These are phyloP conservation scores for Harpagifer antarcticus DNA, from an alignment of 2,797 vertebrate species.

Conservation along the genomic window DNA sequence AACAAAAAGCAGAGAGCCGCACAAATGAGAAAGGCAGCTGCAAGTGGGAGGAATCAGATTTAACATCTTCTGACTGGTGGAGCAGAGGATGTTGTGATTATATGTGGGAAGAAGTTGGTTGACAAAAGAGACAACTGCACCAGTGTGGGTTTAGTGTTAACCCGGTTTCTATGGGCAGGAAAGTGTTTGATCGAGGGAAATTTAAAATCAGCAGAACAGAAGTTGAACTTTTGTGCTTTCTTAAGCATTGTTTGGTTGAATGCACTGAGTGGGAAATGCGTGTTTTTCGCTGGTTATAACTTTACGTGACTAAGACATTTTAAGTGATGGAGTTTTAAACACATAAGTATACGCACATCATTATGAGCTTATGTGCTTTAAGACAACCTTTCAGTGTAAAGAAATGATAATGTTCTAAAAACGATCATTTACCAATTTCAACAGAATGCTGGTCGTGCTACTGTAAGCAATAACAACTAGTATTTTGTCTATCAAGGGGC, in stretches of 20 bases:
- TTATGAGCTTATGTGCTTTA: neutral
- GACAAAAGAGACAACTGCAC: conserved; percentile 58
- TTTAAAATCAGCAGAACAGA: neutral
- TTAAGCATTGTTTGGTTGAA: neutral
- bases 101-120: conserved; percentile 62
- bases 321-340: neutral
- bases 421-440: too few relatives aligned
- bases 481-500: too few relatives aligned
- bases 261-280: neutral
- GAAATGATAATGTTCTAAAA: too few relatives aligned
- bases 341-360: too few relatives aligned
- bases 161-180: conserved; percentile 7
- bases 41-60: conserved; percentile 72
- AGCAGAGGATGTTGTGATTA: conserved; percentile 61
- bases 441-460: neutral
- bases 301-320: too few relatives aligned
- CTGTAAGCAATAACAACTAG: neutral
- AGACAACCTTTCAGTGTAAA: too few relatives aligned
- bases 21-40: conserved; percentile 66
- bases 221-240: neutral
- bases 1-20: conserved; percentile 51
- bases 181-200: neutral
- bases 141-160: conserved; percentile 52
- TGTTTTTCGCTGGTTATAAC: neutral
- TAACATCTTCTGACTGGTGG: conserved; percentile 57